Base-by-base conservation (phyloP, 2,113 vertebrate genomes). In the Myxocyprinus asiaticus region DNA sequence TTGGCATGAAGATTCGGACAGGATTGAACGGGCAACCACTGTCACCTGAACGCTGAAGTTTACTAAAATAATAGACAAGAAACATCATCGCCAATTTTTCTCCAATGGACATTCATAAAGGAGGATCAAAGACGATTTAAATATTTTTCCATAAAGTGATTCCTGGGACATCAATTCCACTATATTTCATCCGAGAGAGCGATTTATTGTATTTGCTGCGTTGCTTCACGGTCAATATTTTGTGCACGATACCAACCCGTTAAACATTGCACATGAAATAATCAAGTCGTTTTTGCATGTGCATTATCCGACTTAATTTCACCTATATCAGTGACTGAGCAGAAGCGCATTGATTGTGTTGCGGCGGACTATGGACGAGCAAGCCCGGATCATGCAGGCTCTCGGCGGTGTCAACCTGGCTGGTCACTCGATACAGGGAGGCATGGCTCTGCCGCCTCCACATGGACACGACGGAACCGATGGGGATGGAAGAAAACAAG, bases 301-400 rank as follows among this genome's bases (percentile, higher is more conserved):
- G 92, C 91, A 90, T 91, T 92, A 70, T 77, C 72, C 72, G 48
- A 59, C 47, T 56, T 56, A 62, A 58, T 90, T 93, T 91, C 58
- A 58, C 51, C 87, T 88, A 88, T 91, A 88, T 92, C 90, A 66
- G 91, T 92, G 90, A 90, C 89, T 90, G 88, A 89, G 82, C 65
- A 80, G 71, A 85, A 89, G 92, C 90, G 91, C 92, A 93, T 93
- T 90, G 94, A 95, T 93, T 94, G 93, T 94, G 91, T 94, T 93
- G 93, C 95, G 93, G 93, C 93, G 88, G 89, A 94, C 90, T 87
- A 99, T 99, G 97, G 97, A 99, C 93, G 97, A 99, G 87, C 97
- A 97, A 94, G 95, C 97, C 94, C 94, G 97, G 93, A 98, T 99
- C 95, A 93, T 99, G 96, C 98, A 99, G 96, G 95, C 96, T 88